Evolutionary conservation across 2,113 vertebrate genomes (phyloP), one percentile per base, ranked within the genome.

Genomic region (Echinops telfairi): DNA sequence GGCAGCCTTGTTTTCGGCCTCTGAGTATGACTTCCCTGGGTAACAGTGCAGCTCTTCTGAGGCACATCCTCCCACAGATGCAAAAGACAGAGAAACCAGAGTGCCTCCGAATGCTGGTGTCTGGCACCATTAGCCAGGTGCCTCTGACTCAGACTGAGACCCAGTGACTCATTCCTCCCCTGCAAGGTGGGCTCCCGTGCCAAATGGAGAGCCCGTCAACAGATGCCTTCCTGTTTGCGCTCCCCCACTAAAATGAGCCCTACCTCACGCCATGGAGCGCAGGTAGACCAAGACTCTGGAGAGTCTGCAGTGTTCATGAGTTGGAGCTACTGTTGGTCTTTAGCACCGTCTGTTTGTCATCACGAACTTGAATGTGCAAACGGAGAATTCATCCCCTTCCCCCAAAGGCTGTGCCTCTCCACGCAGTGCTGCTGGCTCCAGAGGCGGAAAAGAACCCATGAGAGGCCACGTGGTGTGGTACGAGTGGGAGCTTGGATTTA

Each of bases 211-310:
- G 15, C 53, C 68, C 60, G 31, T 64, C 66, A 31, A 70, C 33
- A 38, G 57, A 29, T 71, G 66, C 66, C 90, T 81, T 88, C 53
- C 89, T 79, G n/a, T 68, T 73, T 91, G 73, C 22, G 60, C 20
- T 91, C 33, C 47, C 47, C 47, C 20, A 3, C 31, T 3, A 73
- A 33, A 88, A 64, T 29, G 79, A 84, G 38, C 19, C 31, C 60
- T 25, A 4, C 14, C 17, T 53, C 27, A 80, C 57, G 70, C 38
- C 9, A 12, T 3, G 38, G 17, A 0, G 86, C 31, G 16, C 31
- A 9, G 40, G 14, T 14, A 81, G 27, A 17, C 9, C 33, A 31
- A 57, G 60, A 29, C 11, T 47, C 78, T 3, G 6, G 36, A 62
- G 10, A 2, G 31, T 78, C 83, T 80, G n/a, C 36, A 43, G n/a